Evolutionary conservation across 2,113 vertebrate species (phyloP), one percentile per base, ranked within the genome.

Genomic region (Apeltes quadracus): DNA sequence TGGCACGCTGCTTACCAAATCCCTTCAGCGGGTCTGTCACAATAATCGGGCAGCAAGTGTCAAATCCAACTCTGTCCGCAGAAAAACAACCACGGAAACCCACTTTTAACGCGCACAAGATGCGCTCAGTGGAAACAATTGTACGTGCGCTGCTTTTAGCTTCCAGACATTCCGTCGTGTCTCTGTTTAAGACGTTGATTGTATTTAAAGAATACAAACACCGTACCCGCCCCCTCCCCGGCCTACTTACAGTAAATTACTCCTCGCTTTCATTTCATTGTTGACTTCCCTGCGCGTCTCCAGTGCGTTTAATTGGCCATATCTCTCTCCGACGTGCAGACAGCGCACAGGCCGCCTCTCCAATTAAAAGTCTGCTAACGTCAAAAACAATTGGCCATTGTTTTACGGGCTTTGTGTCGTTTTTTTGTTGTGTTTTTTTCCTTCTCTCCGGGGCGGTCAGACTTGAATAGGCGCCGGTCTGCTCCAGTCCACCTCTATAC

Each of bases 21-120:
- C 88, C 88, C 84, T 84, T 87, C 91, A 82, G 87, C 56, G 88
- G 85, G 87, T 92, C 90, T 94, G 93, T 94, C 92, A 94, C 93
- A 93, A 94, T 94, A 92, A 92, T 80, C 87, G 89, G 82, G 90
- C 90, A 90, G 93, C 93, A 92, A 94, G 92, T 93, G 90, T 91
- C 90, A 91, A 91, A 89, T 88, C 86, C 91, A 93, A 88, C 93
- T 92, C 88, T 84, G 82, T 75, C 92, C 91, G 87, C 91, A 92
- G 75, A 88, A 65, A 56, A 27, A 23, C 1, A 27, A 22, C 4
- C 88, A 87, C 87, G 88, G 43, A 89, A n/a, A n/a, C n/a, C 88
- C 86, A 86, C 88, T 85, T 53, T 74, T 77, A 80, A 51, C 85
- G 71, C 87, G 55, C 84, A 84, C 86, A 83, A 79, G 80, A 88